These are phyloP conservation scores for Sycon ciliatum DNA, from an alignment of 37 sponge, comb jelly and placozoan species.

Conservation along the genomic window DNA sequence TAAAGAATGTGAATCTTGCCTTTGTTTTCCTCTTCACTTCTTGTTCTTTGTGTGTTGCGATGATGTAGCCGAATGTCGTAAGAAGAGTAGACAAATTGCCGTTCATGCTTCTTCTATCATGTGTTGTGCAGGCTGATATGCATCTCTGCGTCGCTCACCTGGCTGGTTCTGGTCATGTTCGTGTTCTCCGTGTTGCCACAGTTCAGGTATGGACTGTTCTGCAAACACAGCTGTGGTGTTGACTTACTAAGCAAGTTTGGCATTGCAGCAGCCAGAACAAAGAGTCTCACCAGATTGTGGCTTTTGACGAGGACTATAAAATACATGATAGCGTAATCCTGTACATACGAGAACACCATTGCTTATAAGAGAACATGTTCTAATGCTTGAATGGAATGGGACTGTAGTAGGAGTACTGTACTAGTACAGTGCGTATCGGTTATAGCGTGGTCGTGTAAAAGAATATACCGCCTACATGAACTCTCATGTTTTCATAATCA, in stretches of 20 bases:
- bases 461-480: too few relatives aligned
- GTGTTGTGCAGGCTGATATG: neutral
- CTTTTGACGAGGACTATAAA: neutral
- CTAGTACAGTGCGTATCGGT: too few relatives aligned
- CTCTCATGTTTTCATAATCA: too few relatives aligned
- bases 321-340: neutral
- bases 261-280: too few relatives aligned
- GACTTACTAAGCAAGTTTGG: too few relatives aligned
- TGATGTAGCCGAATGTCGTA: neutral
- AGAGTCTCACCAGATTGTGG: conserved; percentile 11
- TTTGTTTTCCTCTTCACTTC: too few relatives aligned
- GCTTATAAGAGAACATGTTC: too few relatives aligned
- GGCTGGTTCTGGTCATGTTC: conserved; percentile 54
- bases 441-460: too few relatives aligned
- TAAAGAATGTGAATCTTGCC: too few relatives aligned
- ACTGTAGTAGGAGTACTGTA: too few relatives aligned
- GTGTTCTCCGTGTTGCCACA: conserved; percentile 37
- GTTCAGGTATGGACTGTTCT: conserved; percentile 36
- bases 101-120: neutral
- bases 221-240: too few relatives aligned
- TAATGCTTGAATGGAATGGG: too few relatives aligned
- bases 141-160: conserved; percentile 49
- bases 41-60: neutral
- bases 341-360: neutral
- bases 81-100: neutral